Evolutionary conservation across 2,797 vertebrate species (phyloP).

Genomic region (Diplodus sargus): DNA sequence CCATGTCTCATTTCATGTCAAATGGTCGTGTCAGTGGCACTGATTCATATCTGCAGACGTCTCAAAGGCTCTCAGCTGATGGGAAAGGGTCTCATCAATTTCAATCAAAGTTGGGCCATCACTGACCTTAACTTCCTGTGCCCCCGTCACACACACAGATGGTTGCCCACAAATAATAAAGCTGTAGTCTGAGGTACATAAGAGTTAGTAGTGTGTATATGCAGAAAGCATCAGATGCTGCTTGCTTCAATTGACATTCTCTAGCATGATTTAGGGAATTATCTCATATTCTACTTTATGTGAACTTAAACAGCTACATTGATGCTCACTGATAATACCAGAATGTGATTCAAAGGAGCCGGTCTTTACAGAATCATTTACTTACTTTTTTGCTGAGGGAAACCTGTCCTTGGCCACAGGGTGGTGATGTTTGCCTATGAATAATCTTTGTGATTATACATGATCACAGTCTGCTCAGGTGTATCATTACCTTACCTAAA

Average conservation of each 20-base stretch:
- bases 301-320: not conserved
- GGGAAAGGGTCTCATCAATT: slow-evolving; percentile 53
- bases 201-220: not conserved
- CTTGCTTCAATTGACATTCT: slow-evolving; percentile 1
- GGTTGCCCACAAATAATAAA: not conserved
- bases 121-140: slow-evolving; percentile 24
- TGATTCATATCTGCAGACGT: slow-evolving; percentile 63
- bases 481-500: not conserved
- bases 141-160: not conserved
- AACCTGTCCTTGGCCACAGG: slow-evolving; percentile 68
- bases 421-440: slow-evolving; percentile 76
- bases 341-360: not conserved
- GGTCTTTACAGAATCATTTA: not conserved
- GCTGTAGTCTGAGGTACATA: slow-evolving; percentile 33
- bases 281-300: slow-evolving; percentile 44
- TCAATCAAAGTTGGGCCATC: slow-evolving; percentile 33
- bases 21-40: slow-evolving; percentile 61
- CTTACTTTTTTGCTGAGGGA: not conserved
- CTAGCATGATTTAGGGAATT: slow-evolving; percentile 23
- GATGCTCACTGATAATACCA: not conserved
- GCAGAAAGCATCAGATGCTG: slow-evolving; percentile 14
- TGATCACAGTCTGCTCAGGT: slow-evolving; percentile 3
- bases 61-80: slow-evolving; percentile 37
- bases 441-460: slow-evolving; percentile 43
- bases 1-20: slow-evolving; percentile 71